phyloP scores from a whole-genome alignment of 2,797 vertebrate species.

The Sebastes matsubarae region DNA sequence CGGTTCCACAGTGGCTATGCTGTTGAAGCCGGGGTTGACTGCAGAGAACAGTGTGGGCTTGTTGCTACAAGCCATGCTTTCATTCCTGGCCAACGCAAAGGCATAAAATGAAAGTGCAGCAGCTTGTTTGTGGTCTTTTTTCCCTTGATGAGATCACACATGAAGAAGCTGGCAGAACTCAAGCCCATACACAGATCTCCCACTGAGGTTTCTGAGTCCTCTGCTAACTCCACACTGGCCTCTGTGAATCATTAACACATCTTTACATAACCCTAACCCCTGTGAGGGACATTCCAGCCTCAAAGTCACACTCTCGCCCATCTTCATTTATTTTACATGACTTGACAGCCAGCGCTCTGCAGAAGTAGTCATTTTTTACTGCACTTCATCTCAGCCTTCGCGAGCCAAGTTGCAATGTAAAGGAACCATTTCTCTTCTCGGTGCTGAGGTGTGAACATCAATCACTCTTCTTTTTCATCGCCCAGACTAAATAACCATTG shows the following conservation, averaged over 20 bases:
- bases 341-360: constrained; percentile 24
- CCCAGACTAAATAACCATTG: constrained; percentile 49
- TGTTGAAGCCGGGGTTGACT: constrained; percentile 49
- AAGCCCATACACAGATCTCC: constrained; percentile 45
- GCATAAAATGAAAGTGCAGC: constrained; percentile 66
- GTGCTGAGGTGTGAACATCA: constrained; percentile 43
- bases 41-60: constrained; percentile 67
- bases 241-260: constrained; percentile 56
- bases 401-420: not conserved
- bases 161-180: constrained; percentile 45
- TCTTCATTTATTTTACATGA: constrained; percentile 63
- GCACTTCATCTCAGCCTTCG: constrained; percentile 5
- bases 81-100: constrained; percentile 70
- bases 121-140: constrained; percentile 65
- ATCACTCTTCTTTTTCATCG: constrained; percentile 31
- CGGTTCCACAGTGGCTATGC: constrained; percentile 36
- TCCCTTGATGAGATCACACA: constrained; percentile 73
- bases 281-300: constrained; percentile 47
- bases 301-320: constrained; percentile 19
- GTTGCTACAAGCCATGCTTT: constrained; percentile 70
- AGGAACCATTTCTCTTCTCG: constrained; percentile 35
- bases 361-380: constrained; percentile 24
- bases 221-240: constrained; percentile 23
- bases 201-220: constrained; percentile 47
- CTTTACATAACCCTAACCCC: constrained; percentile 37